Evolutionary conservation across 2,113 vertebrate genomes (phyloP), one percentile per base, ranked within the genome.

Genomic region (Panurus biarmicus): DNA sequence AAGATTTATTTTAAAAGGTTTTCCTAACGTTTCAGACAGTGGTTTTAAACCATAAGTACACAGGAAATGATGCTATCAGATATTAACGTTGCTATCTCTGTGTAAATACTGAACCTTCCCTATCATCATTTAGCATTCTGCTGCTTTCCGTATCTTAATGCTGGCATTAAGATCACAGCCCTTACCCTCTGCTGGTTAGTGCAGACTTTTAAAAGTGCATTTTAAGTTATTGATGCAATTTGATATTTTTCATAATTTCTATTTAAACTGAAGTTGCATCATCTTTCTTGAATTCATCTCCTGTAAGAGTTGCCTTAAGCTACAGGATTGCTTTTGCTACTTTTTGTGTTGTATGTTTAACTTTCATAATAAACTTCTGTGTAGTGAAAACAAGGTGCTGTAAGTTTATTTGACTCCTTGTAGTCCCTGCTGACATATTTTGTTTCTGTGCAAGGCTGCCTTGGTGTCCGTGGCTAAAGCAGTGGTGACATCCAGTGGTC

Each of bases 191-290:
- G 91, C 77, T 98, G 97, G 88, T 97, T 97, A 98, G 93, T 90
- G 70, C 97, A 98, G 90, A 96, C 95, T 97, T 98, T 97, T 94
- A 85, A 91, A 96, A 96, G 85, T 97, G 91, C 95, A 94, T 96
- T 97, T 98, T 98, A 99, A 99, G 97, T 99, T 99, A 99, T 99
- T 99, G 98, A 98, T 98, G 98, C 98, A 98, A 97, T 98, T 97
- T 97, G 96, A 95, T 98, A 97, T 97, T 98, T 98, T 97, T 97
- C 97, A 92, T 97, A 93, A 97, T 97, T 97, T 97, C 76, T 98
- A 98, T 98, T 98, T 98, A 98, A 98, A 96, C 98, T 97, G 95
- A 98, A 97, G 96, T 98, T 98, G 97, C 97, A 97, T 98, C 98
- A 97, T 98, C 97, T 97, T 97, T 98, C 97, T 94, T 35, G 95